Base-by-base conservation (phyloP, 2,797 vertebrate species). In the Hafferia zeledoni region DNA sequence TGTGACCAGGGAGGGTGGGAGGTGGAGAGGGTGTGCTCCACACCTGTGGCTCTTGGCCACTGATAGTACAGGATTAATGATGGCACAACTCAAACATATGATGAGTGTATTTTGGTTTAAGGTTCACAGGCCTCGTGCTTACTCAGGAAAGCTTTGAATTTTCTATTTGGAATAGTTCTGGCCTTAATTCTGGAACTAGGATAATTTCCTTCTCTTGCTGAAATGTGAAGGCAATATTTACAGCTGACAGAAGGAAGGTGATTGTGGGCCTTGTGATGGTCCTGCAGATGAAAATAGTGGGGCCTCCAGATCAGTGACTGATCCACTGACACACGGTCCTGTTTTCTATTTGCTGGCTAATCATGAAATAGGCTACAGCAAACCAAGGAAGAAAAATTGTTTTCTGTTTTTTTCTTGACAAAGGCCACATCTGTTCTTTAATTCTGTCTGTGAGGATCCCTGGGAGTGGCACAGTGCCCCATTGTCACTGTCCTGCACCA, bases 361-460 rank as follows among this genome's bases (percentile, higher is more conserved):
- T 94, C 71, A 75, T 65, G 80, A 87, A 60, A 35, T 47, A 63
- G 65, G 74, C 53, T 59, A 46, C 33, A 80, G 59, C 83, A 90
- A 87, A 89, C 67, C 57, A 46, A 35, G n/a, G 78, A 76, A 85
- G 47, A 85, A 89, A 96, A 94, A 85, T 63, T 79, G 89, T 76
- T 94, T 84, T 84, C 79, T 89, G 13, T 68, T 78, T 95, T 83
- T 75, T 88, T 89, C 50, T 59, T 72, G 65, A 96, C 96, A 97
- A 97, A 97, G 94, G 87, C 79, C 56, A 63, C 90, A 87, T 93
- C 93, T 97, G 89, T 94, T 92, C 60, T 75, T 96, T 83, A 96
- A 88, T 90, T 89, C 43, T 64, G 88, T 78, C 93, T 84, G 85
- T 11, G 89, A 84, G 93, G 85, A 89, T 94, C 93, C 65, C 39